phyloP scores from a whole-genome alignment of 2,113 vertebrate species.

The Nesoenas mayeri region DNA sequence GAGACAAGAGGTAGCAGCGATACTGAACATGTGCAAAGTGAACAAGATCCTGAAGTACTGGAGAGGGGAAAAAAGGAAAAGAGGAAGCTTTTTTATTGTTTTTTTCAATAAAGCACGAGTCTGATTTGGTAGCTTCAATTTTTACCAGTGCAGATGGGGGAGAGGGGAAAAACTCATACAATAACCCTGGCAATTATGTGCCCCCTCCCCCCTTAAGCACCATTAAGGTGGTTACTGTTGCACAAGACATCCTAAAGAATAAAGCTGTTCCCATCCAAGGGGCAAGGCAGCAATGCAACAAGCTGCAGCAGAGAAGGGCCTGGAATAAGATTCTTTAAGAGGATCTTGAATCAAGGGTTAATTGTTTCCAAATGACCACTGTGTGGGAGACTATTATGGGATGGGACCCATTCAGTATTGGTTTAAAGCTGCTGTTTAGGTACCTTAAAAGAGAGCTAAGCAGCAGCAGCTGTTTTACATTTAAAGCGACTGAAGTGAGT shows the following conservation, averaged over 20 bases:
- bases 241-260: background rate
- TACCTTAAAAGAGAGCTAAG: conserved; percentile 52
- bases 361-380: conserved; percentile 68
- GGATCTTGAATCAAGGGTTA: conserved; percentile 49
- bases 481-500: conserved; percentile 62
- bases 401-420: conserved; percentile 23
- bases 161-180: background rate
- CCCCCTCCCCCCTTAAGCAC: background rate
- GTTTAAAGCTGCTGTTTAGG: conserved; percentile 52
- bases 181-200: background rate
- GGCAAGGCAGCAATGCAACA: fast-evolving
- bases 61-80: fast-evolving
- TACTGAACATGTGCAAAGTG: conserved; percentile 17
- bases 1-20: background rate
- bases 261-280: background rate
- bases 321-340: conserved; percentile 3
- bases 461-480: conserved; percentile 62
- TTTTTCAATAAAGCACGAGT: background rate
- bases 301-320: background rate
- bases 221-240: background rate
- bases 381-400: conserved; percentile 39
- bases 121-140: background rate
- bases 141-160: background rate
- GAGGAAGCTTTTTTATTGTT: background rate
- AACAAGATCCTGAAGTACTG: background rate